Evolutionary conservation across 2,797 vertebrate species (phyloP), one percentile per base, ranked within the genome.

Genomic region (Nannoperca australis): DNA sequence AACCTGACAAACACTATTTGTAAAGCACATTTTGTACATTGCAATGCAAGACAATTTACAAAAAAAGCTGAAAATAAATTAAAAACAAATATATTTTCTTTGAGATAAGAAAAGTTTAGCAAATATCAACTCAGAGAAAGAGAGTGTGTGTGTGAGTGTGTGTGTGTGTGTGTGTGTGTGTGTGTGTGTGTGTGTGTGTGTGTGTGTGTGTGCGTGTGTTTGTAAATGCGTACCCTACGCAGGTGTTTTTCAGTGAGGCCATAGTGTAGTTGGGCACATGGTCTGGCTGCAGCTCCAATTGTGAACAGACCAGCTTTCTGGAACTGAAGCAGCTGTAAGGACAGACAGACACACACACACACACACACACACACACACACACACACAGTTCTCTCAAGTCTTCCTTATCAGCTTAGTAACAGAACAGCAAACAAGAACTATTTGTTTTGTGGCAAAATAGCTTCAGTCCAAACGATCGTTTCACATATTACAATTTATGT

Each of bases 241-340:
- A 90, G 82, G 78, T 91, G 93, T 83, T 86, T 95, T 83, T 97
- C 95, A 11, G 91, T 96, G 85, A 97, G 95, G 70, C 93, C 90
- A 85, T 96, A 95, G 77, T 95, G 96, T n/a, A 97, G 77, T 71
- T 96, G 96, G 44, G 97, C 96, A 22, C 97, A 98, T 5, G 97
- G 97, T 82, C 92, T 93, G 67, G 95, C 92, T 11, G 96, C 94
- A 56, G 94, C 88, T 87, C 96, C 95, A 58, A 95, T 80, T 20
- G 94, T 92, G 62, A 94, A 94, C 83, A 94, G 75, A 70, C 95
- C 91, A 17, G 96, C 95, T 82, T 91, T 95, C 84, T 95, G 93
- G 89, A 98, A 98, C 83, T 95, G 95, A 88, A 98, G 94, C 82
- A 97, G 83, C 97, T 97, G 70, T 1, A 79, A 68, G 70, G 36